These are phyloP conservation scores for Baccha elongata DNA, from an alignment of 2,888 invertebrate species.

Conservation along the genomic window DNA sequence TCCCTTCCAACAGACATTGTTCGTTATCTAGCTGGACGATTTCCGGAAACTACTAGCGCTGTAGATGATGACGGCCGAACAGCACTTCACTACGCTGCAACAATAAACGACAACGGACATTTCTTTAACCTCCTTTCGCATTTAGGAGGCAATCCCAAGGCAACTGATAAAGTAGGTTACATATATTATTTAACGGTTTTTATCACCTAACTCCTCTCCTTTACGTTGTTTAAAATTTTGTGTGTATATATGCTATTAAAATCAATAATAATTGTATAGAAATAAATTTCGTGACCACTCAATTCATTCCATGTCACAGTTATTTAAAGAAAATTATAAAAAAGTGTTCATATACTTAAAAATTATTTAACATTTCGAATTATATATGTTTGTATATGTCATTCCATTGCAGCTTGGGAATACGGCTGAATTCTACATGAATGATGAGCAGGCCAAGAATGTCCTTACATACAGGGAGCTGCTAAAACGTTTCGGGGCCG, in stretches of 20 bases:
- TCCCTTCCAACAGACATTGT: slow-evolving; percentile 79
- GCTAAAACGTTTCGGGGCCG: slow-evolving; percentile 88
- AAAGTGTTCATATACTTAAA: not conserved
- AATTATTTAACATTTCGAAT: not conserved
- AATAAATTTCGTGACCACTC: slow-evolving; percentile 10
- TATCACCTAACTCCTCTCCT: not conserved
- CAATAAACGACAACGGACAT: slow-evolving; percentile 92
- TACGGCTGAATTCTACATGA: slow-evolving; percentile 90
- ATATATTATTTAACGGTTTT: slow-evolving; percentile 61
- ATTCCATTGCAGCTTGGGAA: slow-evolving; percentile 86
- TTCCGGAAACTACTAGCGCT: slow-evolving; percentile 93
- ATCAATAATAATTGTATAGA: slow-evolving; percentile 48
- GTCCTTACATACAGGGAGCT: slow-evolving; percentile 88
- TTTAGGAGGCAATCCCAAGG: slow-evolving; percentile 92
- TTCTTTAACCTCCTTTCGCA: slow-evolving; percentile 93
- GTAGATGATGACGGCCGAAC: slow-evolving; percentile 91
- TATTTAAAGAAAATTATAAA: slow-evolving; percentile 20
- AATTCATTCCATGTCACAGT: slow-evolving; percentile 18
- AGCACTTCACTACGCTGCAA: slow-evolving; percentile 94
- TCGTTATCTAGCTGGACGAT: slow-evolving; percentile 88
- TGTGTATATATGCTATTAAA: not conserved
- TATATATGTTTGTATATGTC: slow-evolving; percentile 70
- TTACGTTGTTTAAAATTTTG: not conserved
- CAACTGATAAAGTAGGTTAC: slow-evolving; percentile 90
- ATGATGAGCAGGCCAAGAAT: slow-evolving; percentile 84